These are phyloP conservation scores for Xenotilapia caudafasciata DNA, from an alignment of 2,113 vertebrate species.

Conservation along the genomic window DNA sequence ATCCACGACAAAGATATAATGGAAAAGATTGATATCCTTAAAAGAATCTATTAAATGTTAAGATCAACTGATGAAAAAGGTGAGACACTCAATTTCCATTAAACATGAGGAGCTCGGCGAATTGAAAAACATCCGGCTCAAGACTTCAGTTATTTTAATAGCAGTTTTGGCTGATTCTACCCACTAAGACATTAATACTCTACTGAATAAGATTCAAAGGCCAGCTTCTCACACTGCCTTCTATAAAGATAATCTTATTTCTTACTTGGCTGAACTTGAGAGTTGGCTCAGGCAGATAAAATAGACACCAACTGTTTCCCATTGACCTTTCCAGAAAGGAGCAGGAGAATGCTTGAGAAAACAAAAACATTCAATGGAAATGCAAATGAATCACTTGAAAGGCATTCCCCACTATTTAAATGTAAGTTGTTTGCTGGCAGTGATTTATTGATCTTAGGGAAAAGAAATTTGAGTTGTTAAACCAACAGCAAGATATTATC, in stretches of 20 bases:
- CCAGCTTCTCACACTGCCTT: conserved; percentile 54
- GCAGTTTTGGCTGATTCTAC: conserved; percentile 49
- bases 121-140: conserved; percentile 52
- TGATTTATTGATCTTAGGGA: conserved; percentile 51
- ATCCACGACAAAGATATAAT: conserved; percentile 52
- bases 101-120: conserved; percentile 35
- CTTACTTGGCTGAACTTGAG: conserved; percentile 67
- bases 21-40: conserved; percentile 62
- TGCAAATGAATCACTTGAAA: conserved; percentile 59
- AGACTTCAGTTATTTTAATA: conserved; percentile 55
- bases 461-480: conserved; percentile 33
- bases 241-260: conserved; percentile 68
- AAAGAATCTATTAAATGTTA: conserved; percentile 66
- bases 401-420: conserved; percentile 32
- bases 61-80: conserved; percentile 60
- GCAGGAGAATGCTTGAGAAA: conserved; percentile 47
- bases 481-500: conserved; percentile 19
- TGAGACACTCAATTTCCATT: conserved; percentile 59
- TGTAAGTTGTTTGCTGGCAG: conserved; percentile 29
- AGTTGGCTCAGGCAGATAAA: conserved; percentile 66
- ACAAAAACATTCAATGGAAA: conserved; percentile 69
- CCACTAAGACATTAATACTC: conserved; percentile 57
- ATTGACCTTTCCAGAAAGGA: conserved; percentile 67
- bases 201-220: conserved; percentile 61
- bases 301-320: conserved; percentile 57